Percentiles rank a stretch among this genome's conserved stretches.
Conservation (phyloP, 1,140 invertebrate species). For the Mycetomoellerius zeteki region DNA sequence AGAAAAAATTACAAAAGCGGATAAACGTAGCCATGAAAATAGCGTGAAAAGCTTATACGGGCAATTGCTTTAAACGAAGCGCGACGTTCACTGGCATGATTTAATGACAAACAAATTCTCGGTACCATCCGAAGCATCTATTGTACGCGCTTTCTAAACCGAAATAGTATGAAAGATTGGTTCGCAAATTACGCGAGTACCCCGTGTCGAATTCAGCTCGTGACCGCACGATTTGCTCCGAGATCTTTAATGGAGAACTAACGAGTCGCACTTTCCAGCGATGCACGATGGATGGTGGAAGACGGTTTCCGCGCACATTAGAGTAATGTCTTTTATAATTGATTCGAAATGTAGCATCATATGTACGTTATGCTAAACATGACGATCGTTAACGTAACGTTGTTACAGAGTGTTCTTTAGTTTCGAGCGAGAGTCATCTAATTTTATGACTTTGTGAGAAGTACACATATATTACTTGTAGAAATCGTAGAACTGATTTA, state of each 20-base stretch:
- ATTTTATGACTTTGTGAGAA: constrained; percentile 11
- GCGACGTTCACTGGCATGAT: neutral
- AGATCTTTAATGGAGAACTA: constrained; percentile 52
- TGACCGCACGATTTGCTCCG: constrained; percentile 33
- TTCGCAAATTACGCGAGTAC: constrained; percentile 27
- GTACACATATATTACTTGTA: constrained; percentile 18
- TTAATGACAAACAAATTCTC: constrained; percentile 29
- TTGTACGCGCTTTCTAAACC: constrained; percentile 33
- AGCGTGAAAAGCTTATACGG: neutral
- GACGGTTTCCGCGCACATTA: constrained; percentile 28
- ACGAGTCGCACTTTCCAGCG: constrained; percentile 36
- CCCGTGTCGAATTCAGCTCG: constrained; percentile 23
- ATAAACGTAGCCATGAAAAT: neutral
- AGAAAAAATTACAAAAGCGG: neutral
- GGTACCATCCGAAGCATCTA: neutral
- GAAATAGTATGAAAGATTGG: constrained; percentile 8
- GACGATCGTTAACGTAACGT: constrained; percentile 37
- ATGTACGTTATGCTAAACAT: constrained; percentile 1
- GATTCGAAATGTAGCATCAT: constrained; percentile 40
- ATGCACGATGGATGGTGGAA: constrained; percentile 25
- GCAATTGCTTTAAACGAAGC: neutral
- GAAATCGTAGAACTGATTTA: constrained; percentile 40
- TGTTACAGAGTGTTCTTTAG: constrained; percentile 7
- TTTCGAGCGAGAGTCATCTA: constrained; percentile 29
- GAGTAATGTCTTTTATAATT: constrained; percentile 29